Evolutionary conservation across 2,888 invertebrate species (phyloP).

Genomic region (Drosophila kanekoi): DNA sequence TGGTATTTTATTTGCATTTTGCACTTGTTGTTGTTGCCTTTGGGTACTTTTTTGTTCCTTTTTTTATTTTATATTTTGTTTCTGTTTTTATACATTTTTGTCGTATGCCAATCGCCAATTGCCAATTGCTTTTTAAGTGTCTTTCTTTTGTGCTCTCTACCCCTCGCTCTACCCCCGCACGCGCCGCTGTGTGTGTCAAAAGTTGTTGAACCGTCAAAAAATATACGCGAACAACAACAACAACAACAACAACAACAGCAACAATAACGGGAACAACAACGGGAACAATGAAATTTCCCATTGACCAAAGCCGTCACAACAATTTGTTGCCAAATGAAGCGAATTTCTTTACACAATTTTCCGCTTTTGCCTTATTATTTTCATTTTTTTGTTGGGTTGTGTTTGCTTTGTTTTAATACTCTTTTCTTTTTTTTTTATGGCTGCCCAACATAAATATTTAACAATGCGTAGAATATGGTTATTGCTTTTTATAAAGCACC

Average conservation of each 20-base stretch:
- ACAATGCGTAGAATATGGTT: slow-evolving; percentile 63
- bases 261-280: slow-evolving; percentile 2
- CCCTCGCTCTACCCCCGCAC: background rate
- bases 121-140: slow-evolving; percentile 77
- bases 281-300: slow-evolving; percentile 38
- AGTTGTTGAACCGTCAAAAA: slow-evolving; percentile 72
- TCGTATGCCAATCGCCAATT: slow-evolving; percentile 67
- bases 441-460: slow-evolving; percentile 60
- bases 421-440: slow-evolving; percentile 56
- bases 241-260: slow-evolving; percentile 24
- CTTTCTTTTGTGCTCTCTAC: slow-evolving; percentile 15
- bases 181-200: slow-evolving; percentile 49
- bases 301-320: slow-evolving; percentile 69
- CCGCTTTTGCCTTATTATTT: background rate
- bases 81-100: slow-evolving; percentile 8
- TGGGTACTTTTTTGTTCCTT: slow-evolving; percentile 6
- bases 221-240: slow-evolving; percentile 40
- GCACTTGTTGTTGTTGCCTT: slow-evolving; percentile 5
- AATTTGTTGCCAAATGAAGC: slow-evolving; percentile 78
- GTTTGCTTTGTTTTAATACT: slow-evolving; percentile 37
- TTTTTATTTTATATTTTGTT: slow-evolving; percentile 10
- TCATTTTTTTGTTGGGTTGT: background rate
- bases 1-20: slow-evolving; percentile 29
- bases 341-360: slow-evolving; percentile 59
- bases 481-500: slow-evolving; percentile 48